These are phyloP conservation scores for Hyposoter dolosus DNA, from an alignment of 2,888 invertebrate genomes.

Conservation along the genomic window DNA sequence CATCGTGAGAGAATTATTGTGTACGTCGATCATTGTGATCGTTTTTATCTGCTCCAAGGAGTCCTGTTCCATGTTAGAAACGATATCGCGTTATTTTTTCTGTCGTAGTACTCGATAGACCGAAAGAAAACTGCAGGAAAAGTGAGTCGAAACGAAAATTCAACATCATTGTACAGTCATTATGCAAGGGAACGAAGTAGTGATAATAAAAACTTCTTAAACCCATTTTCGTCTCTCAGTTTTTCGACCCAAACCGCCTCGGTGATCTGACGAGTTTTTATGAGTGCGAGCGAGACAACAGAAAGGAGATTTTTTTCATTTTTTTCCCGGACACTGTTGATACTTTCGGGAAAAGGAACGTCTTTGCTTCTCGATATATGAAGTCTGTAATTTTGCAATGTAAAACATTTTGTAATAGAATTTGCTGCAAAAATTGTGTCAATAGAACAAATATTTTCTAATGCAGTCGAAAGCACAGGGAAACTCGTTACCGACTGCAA, in stretches of 20 bases:
- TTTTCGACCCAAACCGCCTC: background rate
- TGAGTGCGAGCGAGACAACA: too few relatives aligned
- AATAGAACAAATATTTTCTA: too few relatives aligned
- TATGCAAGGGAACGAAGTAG: constrained; percentile 41
- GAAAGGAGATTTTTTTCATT: too few relatives aligned
- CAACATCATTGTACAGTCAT: constrained; percentile 65
- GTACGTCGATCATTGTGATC: background rate
- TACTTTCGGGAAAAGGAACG: too few relatives aligned
- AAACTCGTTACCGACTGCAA: background rate
- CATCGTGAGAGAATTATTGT: background rate
- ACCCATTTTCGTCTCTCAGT: background rate
- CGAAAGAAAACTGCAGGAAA: background rate
- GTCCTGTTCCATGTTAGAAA: constrained; percentile 5
- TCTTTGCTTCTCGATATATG: too few relatives aligned
- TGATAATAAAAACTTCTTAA: constrained; percentile 57
- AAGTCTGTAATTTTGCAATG: too few relatives aligned
- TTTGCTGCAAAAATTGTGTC: too few relatives aligned
- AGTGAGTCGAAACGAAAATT: background rate
- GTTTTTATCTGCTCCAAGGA: background rate
- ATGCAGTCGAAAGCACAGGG: too few relatives aligned
- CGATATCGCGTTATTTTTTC: constrained; percentile 19
- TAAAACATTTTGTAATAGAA: too few relatives aligned
- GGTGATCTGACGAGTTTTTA: too few relatives aligned
- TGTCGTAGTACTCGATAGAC: constrained; percentile 54
- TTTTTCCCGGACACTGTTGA: too few relatives aligned